phyloP scores from a whole-genome alignment of 1,140 invertebrate species.

The Phthorimaea operculella region DNA sequence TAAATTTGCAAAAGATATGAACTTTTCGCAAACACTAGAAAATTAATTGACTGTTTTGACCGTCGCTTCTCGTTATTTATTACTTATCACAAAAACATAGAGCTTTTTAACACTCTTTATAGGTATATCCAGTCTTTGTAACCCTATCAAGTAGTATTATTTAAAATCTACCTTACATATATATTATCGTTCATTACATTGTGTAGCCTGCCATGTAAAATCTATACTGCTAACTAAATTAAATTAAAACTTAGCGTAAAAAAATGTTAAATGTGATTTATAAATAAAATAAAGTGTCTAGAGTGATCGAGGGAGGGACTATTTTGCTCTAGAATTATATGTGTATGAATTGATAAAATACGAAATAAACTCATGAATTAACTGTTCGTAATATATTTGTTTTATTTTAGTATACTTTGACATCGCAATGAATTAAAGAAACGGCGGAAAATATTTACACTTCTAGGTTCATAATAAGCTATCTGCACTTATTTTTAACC shows the following conservation, averaged over 20 bases:
- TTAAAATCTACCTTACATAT: background rate
- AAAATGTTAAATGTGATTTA: constrained; percentile 59
- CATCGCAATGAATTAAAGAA: too few species aligned
- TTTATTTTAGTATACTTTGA: constrained; percentile 18
- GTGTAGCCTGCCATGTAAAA: constrained; percentile 41
- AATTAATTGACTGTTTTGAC: too few species aligned
- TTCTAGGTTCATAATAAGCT: too few species aligned
- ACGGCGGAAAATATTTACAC: too few species aligned
- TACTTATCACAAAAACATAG: too few species aligned
- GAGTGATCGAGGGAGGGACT: constrained; percentile 38
- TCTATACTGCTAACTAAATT: constrained; percentile 36
- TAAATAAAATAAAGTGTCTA: constrained; percentile 35
- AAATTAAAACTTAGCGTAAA: constrained; percentile 38
- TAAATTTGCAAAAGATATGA: too few species aligned
- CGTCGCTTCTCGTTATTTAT: too few species aligned
- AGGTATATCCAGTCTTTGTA: too few species aligned
- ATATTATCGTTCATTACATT: constrained; percentile 7
- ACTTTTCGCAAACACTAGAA: too few species aligned
- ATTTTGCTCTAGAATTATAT: constrained; percentile 49
- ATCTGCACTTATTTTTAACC: too few species aligned
- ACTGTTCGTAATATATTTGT: constrained; percentile 36
- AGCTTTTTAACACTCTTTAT: too few species aligned
- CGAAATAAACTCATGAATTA: constrained; percentile 58
- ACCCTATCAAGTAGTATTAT: background rate
- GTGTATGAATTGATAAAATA: constrained; percentile 54